Evolutionary conservation across 2,797 vertebrate genomes (phyloP), one percentile per base, ranked within the genome.

Genomic region (Botia kubotai): DNA sequence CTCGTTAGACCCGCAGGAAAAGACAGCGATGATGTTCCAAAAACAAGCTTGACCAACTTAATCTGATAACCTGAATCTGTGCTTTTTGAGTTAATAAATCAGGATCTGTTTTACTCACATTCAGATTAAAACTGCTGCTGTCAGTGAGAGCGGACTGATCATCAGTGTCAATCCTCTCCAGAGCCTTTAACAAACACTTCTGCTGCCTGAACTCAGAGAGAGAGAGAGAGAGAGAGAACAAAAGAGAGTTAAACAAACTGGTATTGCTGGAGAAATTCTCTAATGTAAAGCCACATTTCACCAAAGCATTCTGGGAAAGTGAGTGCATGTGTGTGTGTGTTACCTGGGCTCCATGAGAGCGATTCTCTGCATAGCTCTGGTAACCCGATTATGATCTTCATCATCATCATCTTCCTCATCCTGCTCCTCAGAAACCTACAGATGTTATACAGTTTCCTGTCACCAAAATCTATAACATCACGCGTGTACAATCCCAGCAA

Each of bases 321-420:
- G 6, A 39, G 33, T 79, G 39, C 39, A 16, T 55, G 48, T 33
- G 33, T 55, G 19, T 43, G 26, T 29, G 2, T 6, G 1, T 66
- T 93, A 98, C 98, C 96, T 96, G 89, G 87, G 94, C 78, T 90
- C 95, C 92, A 96, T 92, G 52, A 95, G 92, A 11, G 91, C 90
- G 65, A 93, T 94, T 80, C 89, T 93, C 88, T 96, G 93, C 85
- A 93, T 92, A 84, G 94, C 92, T 89, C 94, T 87, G 23, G 86
- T 88, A 83, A 95, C 84, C 12, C 88, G 75, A 84, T 81, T 89
- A 58, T 89, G 92, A 58, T 91, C 91, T 52, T 70, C 87, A 26
- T 70, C 87, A 26, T 70, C 87, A 2, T 76, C 86, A 12, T 78
- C 91, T 16, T 92, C 91, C 66, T 84, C 92, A 62, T 62, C 23